phyloP scores from a whole-genome alignment of 1,140 invertebrate species.

The Pissodes strobi region DNA sequence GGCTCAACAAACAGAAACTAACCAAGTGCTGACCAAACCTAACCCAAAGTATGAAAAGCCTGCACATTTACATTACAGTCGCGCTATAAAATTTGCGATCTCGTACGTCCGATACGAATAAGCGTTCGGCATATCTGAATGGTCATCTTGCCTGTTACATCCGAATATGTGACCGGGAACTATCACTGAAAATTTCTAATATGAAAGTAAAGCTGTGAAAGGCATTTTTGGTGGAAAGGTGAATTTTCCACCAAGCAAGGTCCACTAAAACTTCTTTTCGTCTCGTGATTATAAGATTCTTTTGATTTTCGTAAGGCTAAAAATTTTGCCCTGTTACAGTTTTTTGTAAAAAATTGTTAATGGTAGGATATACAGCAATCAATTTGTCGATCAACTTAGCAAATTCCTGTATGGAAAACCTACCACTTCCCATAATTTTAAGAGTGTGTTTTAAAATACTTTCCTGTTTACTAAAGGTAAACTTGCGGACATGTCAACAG shows the following conservation, averaged over 20 bases:
- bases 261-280: neutral
- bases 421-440: neutral
- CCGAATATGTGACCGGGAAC: too few species aligned
- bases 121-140: too few species aligned
- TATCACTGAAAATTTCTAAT: neutral
- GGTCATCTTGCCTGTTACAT: too few species aligned
- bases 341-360: neutral
- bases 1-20: too few species aligned
- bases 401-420: neutral
- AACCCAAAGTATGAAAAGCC: too few species aligned
- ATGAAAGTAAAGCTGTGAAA: neutral
- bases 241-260: neutral
- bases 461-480: neutral
- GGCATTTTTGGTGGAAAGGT: neutral
- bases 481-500: neutral
- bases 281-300: neutral
- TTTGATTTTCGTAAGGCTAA: neutral
- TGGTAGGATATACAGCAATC: neutral
- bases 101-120: too few species aligned
- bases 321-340: neutral
- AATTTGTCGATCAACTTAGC: neutral
- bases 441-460: constrained; percentile 1
- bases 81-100: too few species aligned
- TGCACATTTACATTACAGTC: too few species aligned
- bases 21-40: too few species aligned